These are phyloP conservation scores for Drosophila niveifrons DNA, from an alignment of 2,888 invertebrate species.

Conservation along the genomic window DNA sequence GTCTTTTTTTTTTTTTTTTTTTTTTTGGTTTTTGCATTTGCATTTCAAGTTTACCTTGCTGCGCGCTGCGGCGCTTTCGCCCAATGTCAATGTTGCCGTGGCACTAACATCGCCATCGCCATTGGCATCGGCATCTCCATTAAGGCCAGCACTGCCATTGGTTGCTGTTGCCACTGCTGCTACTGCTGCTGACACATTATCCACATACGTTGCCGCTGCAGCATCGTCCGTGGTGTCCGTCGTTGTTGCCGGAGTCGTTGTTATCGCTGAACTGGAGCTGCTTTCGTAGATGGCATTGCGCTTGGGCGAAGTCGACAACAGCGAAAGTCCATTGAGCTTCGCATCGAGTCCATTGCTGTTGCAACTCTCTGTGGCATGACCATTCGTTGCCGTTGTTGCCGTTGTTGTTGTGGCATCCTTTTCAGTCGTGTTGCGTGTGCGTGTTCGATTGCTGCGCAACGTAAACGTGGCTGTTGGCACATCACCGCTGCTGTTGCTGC, in stretches of 20 bases:
- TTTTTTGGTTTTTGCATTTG: slow-evolving; percentile 6
- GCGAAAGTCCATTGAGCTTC: slow-evolving; percentile 68
- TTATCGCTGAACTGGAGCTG: slow-evolving; percentile 39
- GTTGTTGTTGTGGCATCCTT: slow-evolving; percentile 15
- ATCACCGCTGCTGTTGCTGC: slow-evolving; percentile 76
- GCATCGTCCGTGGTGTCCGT: slow-evolving; percentile 69
- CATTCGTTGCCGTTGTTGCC: slow-evolving; percentile 34
- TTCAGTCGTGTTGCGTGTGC: slow-evolving; percentile 34
- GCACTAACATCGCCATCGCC: slow-evolving; percentile 47
- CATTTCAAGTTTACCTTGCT: slow-evolving; percentile 66
- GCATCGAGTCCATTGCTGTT: slow-evolving; percentile 68
- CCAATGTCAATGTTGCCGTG: slow-evolving; percentile 62
- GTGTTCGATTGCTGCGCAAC: slow-evolving; percentile 72
- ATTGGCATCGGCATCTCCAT: slow-evolving; percentile 2
- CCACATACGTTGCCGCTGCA: slow-evolving; percentile 1
- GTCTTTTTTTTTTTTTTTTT: background rate
- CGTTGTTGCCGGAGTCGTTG: slow-evolving; percentile 23
- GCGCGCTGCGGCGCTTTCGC: slow-evolving; percentile 55
- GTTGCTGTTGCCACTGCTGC: too few species aligned
- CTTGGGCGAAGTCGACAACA: slow-evolving; percentile 67
- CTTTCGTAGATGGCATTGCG: slow-evolving; percentile 71
- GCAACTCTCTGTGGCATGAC: slow-evolving; percentile 32
- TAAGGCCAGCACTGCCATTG: slow-evolving; percentile 25
- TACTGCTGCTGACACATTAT: slow-evolving; percentile 8
- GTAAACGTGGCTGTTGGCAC: slow-evolving; percentile 82